These are phyloP conservation scores for Aphelinus atriplicis DNA, from an alignment of 1,140 invertebrate genomes.

Conservation along the genomic window DNA sequence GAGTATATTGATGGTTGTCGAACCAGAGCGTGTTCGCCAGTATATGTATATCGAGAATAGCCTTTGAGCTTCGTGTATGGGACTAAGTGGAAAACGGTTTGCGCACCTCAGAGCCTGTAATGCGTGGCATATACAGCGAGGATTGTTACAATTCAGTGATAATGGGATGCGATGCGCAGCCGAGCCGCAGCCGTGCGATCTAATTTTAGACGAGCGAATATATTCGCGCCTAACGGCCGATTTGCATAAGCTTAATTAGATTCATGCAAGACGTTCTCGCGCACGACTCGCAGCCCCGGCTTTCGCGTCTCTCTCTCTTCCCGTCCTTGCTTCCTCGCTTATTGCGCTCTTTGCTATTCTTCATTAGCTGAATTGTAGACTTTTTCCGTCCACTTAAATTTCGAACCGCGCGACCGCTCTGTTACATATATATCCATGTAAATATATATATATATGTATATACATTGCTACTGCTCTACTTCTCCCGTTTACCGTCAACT, in stretches of 20 bases:
- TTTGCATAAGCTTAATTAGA: slow-evolving; percentile 18
- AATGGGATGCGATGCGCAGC: neutral
- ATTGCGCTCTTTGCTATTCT: slow-evolving; percentile 24
- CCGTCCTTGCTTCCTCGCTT: slow-evolving; percentile 6
- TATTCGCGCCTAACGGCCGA: neutral
- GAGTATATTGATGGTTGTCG: no score
- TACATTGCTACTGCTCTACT: slow-evolving; percentile 9
- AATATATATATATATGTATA: no score
- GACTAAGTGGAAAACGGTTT: no score
- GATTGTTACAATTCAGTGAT: no score
- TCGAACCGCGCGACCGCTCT: neutral
- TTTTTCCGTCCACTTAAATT: slow-evolving; percentile 27
- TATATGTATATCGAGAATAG: no score
- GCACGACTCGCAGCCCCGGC: slow-evolving; percentile 1
- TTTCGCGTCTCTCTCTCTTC: slow-evolving; percentile 4
- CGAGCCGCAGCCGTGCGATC: neutral
- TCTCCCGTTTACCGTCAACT: neutral
- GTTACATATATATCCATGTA: no score
- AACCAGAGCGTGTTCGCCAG: no score
- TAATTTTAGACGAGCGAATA: slow-evolving; percentile 14
- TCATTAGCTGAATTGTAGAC: slow-evolving; percentile 20
- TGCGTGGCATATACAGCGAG: no score
- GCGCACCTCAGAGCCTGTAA: no score
- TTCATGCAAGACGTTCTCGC: slow-evolving; percentile 11
- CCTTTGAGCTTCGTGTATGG: no score